Percentiles rank a stretch among this genome's conserved stretches.
phyloP scores from a whole-genome alignment of 2,113 vertebrate species.

The Megaceryle torquata region DNA sequence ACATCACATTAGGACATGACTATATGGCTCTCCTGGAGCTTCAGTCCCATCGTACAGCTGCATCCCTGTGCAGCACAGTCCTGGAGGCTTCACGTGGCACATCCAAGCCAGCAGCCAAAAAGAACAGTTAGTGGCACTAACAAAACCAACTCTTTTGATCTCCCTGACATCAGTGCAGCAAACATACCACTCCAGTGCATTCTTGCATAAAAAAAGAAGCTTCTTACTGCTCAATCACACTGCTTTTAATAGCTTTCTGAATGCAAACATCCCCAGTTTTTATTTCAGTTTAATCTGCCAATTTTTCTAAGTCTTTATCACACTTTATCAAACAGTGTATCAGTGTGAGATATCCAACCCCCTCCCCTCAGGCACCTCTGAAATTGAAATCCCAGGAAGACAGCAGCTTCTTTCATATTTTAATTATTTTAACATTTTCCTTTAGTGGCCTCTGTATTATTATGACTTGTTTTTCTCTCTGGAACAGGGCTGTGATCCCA shows the following conservation, averaged over 20 bases:
- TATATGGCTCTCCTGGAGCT: background rate
- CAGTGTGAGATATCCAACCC: slow-evolving; percentile 65
- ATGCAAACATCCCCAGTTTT: slow-evolving; percentile 53
- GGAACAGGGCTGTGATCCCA: slow-evolving; percentile 41
- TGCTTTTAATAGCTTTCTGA: slow-evolving; percentile 52
- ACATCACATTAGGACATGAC: background rate
- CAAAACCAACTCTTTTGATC: slow-evolving; percentile 38
- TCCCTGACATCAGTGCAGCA: slow-evolving; percentile 1
- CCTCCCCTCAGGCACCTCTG: slow-evolving; percentile 61
- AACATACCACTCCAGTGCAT: background rate
- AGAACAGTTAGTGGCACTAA: slow-evolving; percentile 15
- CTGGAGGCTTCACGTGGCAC: background rate
- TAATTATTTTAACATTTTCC: slow-evolving; percentile 76
- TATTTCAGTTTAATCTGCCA: slow-evolving; percentile 72
- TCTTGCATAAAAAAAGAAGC: slow-evolving; percentile 22
- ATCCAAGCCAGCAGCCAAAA: slow-evolving; percentile 24
- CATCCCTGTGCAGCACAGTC: fast-evolving
- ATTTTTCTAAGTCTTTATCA: slow-evolving; percentile 72
- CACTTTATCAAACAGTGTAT: slow-evolving; percentile 76
- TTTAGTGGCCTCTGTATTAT: slow-evolving; percentile 66
- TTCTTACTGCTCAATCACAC: slow-evolving; percentile 52
- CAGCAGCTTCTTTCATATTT: slow-evolving; percentile 63
- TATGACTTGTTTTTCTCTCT: slow-evolving; percentile 63
- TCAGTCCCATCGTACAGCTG: fast-evolving
- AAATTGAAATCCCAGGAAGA: slow-evolving; percentile 72